These are phyloP conservation scores for Otolemur crassicaudatus DNA, from an alignment of 2,797 vertebrate species.

Conservation along the genomic window DNA sequence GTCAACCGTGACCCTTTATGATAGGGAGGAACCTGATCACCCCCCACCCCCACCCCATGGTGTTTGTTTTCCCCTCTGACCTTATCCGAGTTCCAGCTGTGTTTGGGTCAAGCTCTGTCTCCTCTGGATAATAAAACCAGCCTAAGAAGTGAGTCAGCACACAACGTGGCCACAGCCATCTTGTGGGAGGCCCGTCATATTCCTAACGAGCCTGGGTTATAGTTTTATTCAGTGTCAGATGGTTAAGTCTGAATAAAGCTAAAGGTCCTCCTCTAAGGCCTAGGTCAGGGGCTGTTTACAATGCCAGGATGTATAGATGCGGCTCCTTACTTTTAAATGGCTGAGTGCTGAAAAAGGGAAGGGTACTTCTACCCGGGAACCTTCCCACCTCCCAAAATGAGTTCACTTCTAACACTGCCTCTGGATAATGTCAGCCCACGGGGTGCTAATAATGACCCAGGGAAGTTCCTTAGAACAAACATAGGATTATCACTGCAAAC, in stretches of 20 bases:
- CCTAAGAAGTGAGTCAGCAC: slow-evolving; percentile 26
- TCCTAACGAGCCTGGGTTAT: slow-evolving; percentile 41
- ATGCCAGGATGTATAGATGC: not conserved
- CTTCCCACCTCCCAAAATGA: slow-evolving; percentile 37
- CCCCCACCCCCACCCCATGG: not conserved
- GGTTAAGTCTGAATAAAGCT: not conserved
- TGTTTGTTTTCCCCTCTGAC: slow-evolving; percentile 26
- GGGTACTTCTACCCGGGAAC: not conserved
- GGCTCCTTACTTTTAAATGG: not conserved
- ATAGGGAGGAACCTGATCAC: not conserved
- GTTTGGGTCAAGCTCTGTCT: slow-evolving; percentile 40
- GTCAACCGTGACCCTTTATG: not conserved
- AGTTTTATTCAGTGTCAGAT: slow-evolving; percentile 17
- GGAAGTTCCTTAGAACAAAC: not conserved
- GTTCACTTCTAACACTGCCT: not conserved
- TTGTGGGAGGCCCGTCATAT: not conserved
- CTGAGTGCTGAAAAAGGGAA: not conserved
- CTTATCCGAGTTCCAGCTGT: slow-evolving; percentile 27
- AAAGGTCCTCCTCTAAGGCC: not conserved
- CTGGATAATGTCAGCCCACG: not conserved
- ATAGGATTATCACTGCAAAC: not conserved
- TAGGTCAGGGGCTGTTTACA: not conserved
- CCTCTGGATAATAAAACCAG: slow-evolving; percentile 55
- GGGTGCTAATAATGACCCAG: slow-evolving; percentile 34
- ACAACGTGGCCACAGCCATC: not conserved